Evolutionary conservation across 2,113 vertebrate genomes (phyloP).

Genomic region (Mesembrinibis cayennensis): DNA sequence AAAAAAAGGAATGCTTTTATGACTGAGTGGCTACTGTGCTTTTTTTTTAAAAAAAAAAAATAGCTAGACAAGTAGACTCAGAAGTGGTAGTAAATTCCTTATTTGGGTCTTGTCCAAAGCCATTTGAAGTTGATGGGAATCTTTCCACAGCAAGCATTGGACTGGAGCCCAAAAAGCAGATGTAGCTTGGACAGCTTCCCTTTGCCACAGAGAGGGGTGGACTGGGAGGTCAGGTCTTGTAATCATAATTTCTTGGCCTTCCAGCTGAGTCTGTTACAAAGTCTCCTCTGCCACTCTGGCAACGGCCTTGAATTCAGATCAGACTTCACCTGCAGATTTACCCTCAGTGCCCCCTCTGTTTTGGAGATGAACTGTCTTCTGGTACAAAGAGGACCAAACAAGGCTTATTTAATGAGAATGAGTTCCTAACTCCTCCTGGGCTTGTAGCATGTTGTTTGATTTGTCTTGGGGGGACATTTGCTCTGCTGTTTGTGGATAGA

Average conservation of each 20-base stretch:
- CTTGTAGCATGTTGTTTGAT: not conserved
- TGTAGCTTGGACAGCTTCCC: constrained; percentile 1
- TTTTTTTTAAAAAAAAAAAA: not conserved
- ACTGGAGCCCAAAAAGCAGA: constrained; percentile 4
- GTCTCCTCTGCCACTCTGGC: not conserved
- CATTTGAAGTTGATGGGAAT: constrained; percentile 14
- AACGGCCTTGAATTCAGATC: not conserved
- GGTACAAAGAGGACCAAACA: not conserved
- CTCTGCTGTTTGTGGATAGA: not conserved
- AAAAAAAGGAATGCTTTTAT: not conserved
- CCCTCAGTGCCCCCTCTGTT: not conserved
- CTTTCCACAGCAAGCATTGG: not conserved
- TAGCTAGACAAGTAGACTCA: not conserved
- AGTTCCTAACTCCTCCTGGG: not conserved
- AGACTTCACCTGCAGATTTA: not conserved
- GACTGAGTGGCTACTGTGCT: not conserved
- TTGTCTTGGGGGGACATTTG: not conserved
- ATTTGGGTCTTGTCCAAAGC: not conserved
- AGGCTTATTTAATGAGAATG: not conserved
- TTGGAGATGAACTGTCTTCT: not conserved
- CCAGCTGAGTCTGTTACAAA: not conserved
- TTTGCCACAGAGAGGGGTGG: not conserved
- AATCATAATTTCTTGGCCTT: not conserved
- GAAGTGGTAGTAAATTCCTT: not conserved
- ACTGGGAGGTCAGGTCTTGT: not conserved